Evolutionary conservation across 2,113 vertebrate species (phyloP).

Genomic region (Sapayoa aenigma): DNA sequence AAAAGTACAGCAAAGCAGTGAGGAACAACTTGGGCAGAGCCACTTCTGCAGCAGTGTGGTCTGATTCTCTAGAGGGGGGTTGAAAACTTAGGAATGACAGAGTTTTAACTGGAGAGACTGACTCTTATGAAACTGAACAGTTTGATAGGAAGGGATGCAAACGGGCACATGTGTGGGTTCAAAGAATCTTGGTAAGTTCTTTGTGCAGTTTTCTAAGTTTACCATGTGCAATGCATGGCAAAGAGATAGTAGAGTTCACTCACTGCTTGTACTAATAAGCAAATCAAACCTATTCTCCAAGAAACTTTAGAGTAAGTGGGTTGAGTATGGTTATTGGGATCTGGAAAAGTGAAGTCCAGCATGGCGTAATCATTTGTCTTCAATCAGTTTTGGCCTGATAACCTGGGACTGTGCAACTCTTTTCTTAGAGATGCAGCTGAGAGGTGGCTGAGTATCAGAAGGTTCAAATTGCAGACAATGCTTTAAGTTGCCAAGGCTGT

Average conservation of each 20-base stretch:
- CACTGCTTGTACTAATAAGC: background rate
- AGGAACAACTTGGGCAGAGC: background rate
- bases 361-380: background rate
- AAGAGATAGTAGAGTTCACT: background rate
- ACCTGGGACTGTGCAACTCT: background rate
- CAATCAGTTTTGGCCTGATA: background rate
- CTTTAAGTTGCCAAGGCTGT: background rate
- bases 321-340: background rate
- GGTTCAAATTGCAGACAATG: background rate
- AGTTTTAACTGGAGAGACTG: background rate
- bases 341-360: background rate
- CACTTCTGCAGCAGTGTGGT: background rate
- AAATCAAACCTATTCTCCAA: background rate
- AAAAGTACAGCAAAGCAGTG: background rate
- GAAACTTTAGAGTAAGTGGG: background rate
- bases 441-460: background rate
- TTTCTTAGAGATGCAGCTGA: background rate
- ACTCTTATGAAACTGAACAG: background rate
- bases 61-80: background rate
- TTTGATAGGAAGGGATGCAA: background rate
- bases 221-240: fast-evolving
- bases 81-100: background rate
- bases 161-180: background rate
- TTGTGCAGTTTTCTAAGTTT: too few species aligned
- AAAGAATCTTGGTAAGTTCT: background rate